Evolutionary conservation across 1,140 invertebrate genomes (phyloP).

Genomic region (Idris sp.): DNA sequence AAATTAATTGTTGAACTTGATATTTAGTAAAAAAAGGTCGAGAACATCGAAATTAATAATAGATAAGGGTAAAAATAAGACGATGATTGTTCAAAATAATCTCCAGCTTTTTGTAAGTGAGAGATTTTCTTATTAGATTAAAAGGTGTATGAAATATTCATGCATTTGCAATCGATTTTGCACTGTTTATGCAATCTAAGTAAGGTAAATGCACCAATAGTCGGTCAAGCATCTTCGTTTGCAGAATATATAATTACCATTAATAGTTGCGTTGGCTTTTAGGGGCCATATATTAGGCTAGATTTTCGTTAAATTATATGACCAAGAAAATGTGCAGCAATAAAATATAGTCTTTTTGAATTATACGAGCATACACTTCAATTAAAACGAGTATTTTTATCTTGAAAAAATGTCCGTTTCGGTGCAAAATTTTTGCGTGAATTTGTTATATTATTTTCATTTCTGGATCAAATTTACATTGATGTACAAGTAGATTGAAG

Average conservation of each 20-base stretch:
- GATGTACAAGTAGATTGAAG: no score
- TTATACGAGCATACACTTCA: conserved; percentile 12
- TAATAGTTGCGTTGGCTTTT: not conserved
- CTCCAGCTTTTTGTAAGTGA: conserved; percentile 10
- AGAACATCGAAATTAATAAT: conserved; percentile 9
- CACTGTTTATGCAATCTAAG: conserved; percentile 41
- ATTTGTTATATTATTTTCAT: not conserved
- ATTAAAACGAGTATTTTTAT: conserved; percentile 12
- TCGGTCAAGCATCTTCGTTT: conserved; percentile 52
- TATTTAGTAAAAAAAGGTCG: conserved; percentile 2
- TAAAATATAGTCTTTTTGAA: no score
- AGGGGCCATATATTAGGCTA: not conserved
- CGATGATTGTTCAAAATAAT: conserved; percentile 19
- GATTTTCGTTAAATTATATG: no score
- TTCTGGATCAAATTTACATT: no score
- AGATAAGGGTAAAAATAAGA: conserved; percentile 16
- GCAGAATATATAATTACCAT: conserved; percentile 32
- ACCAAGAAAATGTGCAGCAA: conserved; percentile 12
- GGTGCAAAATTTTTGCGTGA: not conserved
- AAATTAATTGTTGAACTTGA: conserved; percentile 15
- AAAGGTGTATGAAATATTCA: conserved; percentile 40
- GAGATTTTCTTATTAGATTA: conserved; percentile 41
- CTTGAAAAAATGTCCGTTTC: not conserved
- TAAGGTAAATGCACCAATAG: conserved; percentile 54
- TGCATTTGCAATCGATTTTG: conserved; percentile 52